phyloP scores from a whole-genome alignment of 2,113 vertebrate species.

The Hyperoodon ampullatus region DNA sequence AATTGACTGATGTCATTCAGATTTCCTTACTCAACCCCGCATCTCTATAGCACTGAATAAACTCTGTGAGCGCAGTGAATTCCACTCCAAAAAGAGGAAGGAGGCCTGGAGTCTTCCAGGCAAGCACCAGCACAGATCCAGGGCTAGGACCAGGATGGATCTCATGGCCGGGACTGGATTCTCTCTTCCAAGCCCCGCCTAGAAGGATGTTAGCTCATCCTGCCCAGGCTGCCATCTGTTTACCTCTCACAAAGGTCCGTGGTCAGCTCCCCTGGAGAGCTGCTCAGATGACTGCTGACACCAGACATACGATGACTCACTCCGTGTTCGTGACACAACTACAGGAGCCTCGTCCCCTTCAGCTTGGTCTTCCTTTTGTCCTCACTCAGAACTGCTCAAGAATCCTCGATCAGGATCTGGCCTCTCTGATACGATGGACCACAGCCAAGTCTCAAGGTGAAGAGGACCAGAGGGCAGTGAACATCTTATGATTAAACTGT shows the following conservation, averaged over 20 bases:
- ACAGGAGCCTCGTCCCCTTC: neutral
- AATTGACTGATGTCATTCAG: neutral
- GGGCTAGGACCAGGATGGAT: neutral
- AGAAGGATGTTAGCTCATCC: neutral
- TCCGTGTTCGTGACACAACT: neutral
- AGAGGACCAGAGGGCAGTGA: too few species aligned
- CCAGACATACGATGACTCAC: constrained; percentile 2
- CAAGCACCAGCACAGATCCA: neutral
- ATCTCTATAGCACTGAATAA: neutral
- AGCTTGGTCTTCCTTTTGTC: too few species aligned
- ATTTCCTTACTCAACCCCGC: neutral
- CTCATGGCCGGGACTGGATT: neutral
- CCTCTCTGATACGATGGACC: too few species aligned
- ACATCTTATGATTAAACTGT: too few species aligned
- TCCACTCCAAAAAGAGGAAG: neutral
- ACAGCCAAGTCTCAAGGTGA: too few species aligned
- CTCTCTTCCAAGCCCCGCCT: neutral
- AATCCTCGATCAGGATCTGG: too few species aligned
- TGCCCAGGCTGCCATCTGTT: neutral
- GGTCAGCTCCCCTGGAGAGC: neutral
- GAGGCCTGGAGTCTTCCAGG: neutral
- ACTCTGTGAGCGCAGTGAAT: neutral
- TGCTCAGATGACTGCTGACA: neutral
- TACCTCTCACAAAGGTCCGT: neutral
- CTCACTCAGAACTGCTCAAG: too few species aligned